These are phyloP conservation scores for Poeciliopsis retropinna DNA, from an alignment of 2,113 vertebrate genomes.

Conservation along the genomic window DNA sequence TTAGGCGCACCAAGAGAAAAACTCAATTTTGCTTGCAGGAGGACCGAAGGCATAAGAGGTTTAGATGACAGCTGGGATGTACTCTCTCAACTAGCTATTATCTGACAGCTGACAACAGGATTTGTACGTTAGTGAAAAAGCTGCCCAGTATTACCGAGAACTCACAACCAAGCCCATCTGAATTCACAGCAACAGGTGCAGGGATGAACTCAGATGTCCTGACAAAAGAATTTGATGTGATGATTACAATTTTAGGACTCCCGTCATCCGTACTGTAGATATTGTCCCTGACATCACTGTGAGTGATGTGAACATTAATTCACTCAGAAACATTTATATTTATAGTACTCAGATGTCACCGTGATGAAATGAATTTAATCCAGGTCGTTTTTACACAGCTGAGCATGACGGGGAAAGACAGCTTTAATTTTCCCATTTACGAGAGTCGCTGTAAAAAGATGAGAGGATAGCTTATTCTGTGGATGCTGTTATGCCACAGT, in stretches of 20 bases:
- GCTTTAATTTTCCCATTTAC: constrained; percentile 41
- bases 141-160: not conserved
- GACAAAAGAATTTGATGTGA: not conserved
- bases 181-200: not conserved
- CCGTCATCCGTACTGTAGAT: not conserved
- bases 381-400: constrained; percentile 22
- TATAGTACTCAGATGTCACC: constrained; percentile 40
- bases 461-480: constrained; percentile 15
- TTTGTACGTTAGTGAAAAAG: constrained; percentile 27
- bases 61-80: constrained; percentile 55
- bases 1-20: constrained; percentile 28
- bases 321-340: constrained; percentile 27
- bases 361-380: constrained; percentile 32
- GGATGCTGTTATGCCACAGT: not conserved
- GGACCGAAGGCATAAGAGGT: constrained; percentile 52
- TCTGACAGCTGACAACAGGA: constrained; percentile 53
- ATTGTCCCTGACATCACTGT: constrained; percentile 11
- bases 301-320: constrained; percentile 27
- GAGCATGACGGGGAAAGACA: constrained; percentile 39
- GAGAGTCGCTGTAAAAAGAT: constrained; percentile 24
- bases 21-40: constrained; percentile 36
- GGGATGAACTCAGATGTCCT: not conserved
- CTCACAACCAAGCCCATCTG: not conserved
- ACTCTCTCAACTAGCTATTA: constrained; percentile 44
- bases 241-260: not conserved